Base-by-base conservation (phyloP, 2,888 invertebrate genomes). In the Drosophila seclusa region DNA sequence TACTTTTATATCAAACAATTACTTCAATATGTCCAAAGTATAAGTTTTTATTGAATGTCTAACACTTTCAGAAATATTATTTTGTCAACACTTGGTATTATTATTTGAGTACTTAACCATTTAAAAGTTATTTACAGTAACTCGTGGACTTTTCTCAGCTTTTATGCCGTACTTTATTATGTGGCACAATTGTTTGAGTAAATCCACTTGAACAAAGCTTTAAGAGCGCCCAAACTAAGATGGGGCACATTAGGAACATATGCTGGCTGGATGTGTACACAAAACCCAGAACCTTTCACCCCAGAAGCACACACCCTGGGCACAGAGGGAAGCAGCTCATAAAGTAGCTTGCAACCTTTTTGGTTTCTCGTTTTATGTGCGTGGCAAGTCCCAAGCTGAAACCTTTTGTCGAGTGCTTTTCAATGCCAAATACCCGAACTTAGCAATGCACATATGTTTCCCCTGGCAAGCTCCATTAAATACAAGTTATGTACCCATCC, bases 391-490 rank as follows among this genome's bases (percentile, higher is more conserved):
- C 77, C 72, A 60, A 60, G 68, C 54, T 49, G 48, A 77, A 72
- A 72, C 82, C 77, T 71, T 71, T 74, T 77, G 78, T 80, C 69
- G 69, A 78, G 76, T 80, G 71, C 83, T 80, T 85, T 83, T 76
- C 87, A 85, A 77, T 83, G 72, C 69, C 76, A 48, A 62, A 73
- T 52, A 64, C 59, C 62, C 63, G 66, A 62, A 78, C 73, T 77
- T 64, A 81, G 77, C 78, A 77, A 75, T 76, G 58, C 78, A 67
- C 78, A 83, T 79, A 84, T 84, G 82, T 83, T 71, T 73, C 78
- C 64, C 58, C 59, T 48, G 65, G 59, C 59, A 63, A 45, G 76
- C 84, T 76, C 76, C 89, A 87, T 86, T 80, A 86, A 83, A 86
- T 89, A 61, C 70, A 87, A 89, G 87, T 86, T 85, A 80, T 78